Percentiles rank a stretch among this genome's conserved stretches.
Evolutionary conservation across 2,113 vertebrate species (phyloP).

Genomic region (cattle (Bos taurus)): DNA sequence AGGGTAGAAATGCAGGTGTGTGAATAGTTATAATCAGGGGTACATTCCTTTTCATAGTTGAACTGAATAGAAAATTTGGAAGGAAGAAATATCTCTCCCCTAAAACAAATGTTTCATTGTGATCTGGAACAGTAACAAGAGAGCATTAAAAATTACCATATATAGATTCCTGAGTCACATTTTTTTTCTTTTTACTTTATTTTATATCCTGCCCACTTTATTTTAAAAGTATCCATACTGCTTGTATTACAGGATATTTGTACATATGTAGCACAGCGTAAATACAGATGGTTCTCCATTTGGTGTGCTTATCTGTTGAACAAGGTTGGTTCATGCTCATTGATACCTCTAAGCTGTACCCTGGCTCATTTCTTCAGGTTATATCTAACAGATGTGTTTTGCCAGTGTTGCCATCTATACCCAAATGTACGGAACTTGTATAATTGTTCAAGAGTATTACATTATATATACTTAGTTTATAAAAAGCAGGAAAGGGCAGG

Average conservation of each 20-base stretch:
- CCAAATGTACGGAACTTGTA: not conserved
- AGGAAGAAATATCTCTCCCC: not conserved
- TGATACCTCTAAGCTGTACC: not conserved
- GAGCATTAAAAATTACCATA: not conserved
- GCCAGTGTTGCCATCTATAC: not conserved
- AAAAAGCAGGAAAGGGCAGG: not conserved
- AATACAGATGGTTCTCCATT: not conserved
- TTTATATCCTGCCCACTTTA: not conserved
- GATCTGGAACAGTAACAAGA: not conserved
- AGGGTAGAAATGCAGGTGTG: not conserved
- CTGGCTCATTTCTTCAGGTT: not conserved
- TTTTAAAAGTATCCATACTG: not conserved
- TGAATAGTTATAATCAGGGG: not conserved
- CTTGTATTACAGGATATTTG: not conserved
- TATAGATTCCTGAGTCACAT: not conserved
- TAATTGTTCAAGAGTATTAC: not conserved
- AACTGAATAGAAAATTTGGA: slow-evolving; percentile 5
- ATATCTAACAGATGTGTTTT: not conserved
- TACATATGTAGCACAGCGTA: not conserved
- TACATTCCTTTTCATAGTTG: not conserved
- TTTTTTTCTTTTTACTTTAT: not conserved
- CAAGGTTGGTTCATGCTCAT: not conserved
- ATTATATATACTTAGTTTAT: not conserved
- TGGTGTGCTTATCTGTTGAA: not conserved
- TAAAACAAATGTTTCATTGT: not conserved